Evolutionary conservation across 2,113 vertebrate genomes (phyloP).

Genomic region (Pardalotus punctatus): DNA sequence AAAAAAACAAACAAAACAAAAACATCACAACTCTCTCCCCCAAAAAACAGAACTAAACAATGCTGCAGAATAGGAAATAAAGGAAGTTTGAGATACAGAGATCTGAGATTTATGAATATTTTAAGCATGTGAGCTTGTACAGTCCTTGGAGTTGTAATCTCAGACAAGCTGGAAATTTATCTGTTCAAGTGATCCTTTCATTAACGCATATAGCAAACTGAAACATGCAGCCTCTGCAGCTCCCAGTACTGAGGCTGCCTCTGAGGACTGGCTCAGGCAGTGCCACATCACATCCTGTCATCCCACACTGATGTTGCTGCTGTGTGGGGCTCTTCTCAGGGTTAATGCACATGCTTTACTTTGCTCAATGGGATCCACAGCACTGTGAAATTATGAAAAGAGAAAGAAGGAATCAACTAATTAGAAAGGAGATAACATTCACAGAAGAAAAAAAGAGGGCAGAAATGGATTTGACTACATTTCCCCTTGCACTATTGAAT

Average conservation of each 20-base stretch:
- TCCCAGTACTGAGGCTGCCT: not conserved
- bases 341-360: not conserved
- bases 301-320: rapidly evolving
- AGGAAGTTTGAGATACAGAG: not conserved
- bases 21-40: rapidly evolving
- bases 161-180: not conserved
- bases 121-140: not conserved
- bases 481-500: not conserved
- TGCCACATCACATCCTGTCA: too few relatives aligned
- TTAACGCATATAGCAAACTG: not conserved
- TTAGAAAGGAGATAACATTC: not conserved
- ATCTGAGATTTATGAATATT: not conserved
- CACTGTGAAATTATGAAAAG: not conserved
- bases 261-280: not conserved
- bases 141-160: not conserved
- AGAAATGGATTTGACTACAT: not conserved
- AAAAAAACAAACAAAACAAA: not conserved
- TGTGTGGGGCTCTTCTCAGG: not conserved
- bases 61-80: not conserved
- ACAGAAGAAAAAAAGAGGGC: not conserved
- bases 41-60: not conserved
- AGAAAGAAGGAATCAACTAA: not conserved
- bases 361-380: not conserved
- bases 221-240: not conserved
- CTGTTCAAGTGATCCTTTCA: not conserved